Evolutionary conservation across 2,797 vertebrate genomes (phyloP), one percentile per base, ranked within the genome.

Genomic region (Gouania willdenowi): DNA sequence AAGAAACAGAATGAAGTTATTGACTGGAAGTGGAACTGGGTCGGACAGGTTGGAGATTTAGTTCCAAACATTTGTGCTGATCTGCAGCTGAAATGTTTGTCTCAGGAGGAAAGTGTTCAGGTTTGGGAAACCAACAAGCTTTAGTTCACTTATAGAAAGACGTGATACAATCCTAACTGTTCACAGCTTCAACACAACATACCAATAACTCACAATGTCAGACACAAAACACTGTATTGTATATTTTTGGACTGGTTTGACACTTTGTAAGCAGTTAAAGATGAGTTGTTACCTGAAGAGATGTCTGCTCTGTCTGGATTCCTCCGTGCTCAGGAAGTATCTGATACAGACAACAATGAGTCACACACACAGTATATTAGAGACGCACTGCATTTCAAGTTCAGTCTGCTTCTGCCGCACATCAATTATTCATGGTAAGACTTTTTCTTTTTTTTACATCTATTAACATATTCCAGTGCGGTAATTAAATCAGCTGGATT

Each of bases 271-370:
- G n/a, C n/a, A n/a, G n/a, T n/a, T n/a, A n/a, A n/a, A n/a, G n/a
- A n/a, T n/a, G n/a, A n/a, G n/a, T n/a, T 4, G 19, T 20, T 64
- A 91, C 91, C 91, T 91, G 82, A 89, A 91, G 9, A 92, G 84
- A 54, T 92, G 90, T 72, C 87, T 77, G 74, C 83, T 88, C 26
- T 88, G 85, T 41, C 76, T 74, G 11, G 87, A 89, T 10, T 84
- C 86, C 35, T 92, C 91, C 17, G 86, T 76, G 59, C 90, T 91
- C 66, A 92, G 69, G 64, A 91, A 92, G 63, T 85, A 92, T 43
- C 91, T 92, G 68, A 45, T 5, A 10, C 47, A 4, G 21, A 43
- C 37, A 39, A 28, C 43, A 41, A 68, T 0, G 34, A 41, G 23
- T 12, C 36, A 68, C 25, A 71, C 20, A 66, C 13, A 55, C n/a